A percentile compares a stretch with the other conserved stretches of the same genome.
Evolutionary conservation across 1,140 invertebrate genomes (phyloP).

Genomic region (Achroia grisella): DNA sequence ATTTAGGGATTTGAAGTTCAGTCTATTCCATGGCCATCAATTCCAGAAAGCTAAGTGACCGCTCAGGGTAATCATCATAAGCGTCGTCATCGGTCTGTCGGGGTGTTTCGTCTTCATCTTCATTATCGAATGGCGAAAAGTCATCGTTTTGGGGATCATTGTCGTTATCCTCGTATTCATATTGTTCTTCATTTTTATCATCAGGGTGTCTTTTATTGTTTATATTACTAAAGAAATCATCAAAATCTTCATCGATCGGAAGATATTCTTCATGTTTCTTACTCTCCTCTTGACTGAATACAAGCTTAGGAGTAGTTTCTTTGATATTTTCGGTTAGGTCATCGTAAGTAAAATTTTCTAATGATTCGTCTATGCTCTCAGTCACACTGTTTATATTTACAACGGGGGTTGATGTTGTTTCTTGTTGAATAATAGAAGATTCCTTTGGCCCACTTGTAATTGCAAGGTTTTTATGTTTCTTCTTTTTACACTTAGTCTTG

Average conservation of each 20-base stretch:
- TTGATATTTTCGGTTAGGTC: conserved; percentile 17
- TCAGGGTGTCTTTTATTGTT: conserved; percentile 19
- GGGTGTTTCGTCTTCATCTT: conserved; percentile 9
- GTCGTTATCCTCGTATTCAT: conserved; percentile 33
- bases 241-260: conserved; percentile 42
- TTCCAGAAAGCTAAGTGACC: conserved; percentile 51
- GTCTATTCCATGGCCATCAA: conserved; percentile 66
- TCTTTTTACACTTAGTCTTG: conserved; percentile 62
- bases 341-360: conserved; percentile 39
- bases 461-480: conserved; percentile 33
- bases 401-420: conserved; percentile 14
- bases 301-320: conserved; percentile 15
- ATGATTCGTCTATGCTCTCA: conserved; percentile 39
- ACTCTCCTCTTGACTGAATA: conserved; percentile 28
- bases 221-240: conserved; percentile 42
- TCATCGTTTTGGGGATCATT: conserved; percentile 14
- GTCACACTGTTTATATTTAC: conserved; percentile 13
- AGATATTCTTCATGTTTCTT: conserved; percentile 35
- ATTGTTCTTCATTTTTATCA: conserved; percentile 26
- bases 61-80: conserved; percentile 29
- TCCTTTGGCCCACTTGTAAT: conserved; percentile 6
- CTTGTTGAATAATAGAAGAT: conserved; percentile 9
- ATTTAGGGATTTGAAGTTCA: conserved; percentile 20
- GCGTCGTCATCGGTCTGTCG: conserved; percentile 23
- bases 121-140: conserved; percentile 19